These are phyloP conservation scores for Scaptomyza cyrtandrae DNA, from an alignment of 2,888 invertebrate species.

Conservation along the genomic window DNA sequence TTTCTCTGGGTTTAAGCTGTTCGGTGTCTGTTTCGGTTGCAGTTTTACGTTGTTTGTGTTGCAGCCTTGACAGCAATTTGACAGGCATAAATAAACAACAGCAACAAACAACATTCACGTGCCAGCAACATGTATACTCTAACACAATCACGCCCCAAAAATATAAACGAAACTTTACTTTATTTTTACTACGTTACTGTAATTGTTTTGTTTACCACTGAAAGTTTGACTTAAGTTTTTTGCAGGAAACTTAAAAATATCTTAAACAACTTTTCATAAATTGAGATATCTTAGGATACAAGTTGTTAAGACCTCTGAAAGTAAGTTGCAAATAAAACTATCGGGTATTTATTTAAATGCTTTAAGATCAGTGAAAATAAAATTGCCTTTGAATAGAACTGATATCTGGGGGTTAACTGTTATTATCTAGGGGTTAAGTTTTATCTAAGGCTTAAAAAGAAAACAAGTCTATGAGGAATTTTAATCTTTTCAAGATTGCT, in stretches of 20 bases:
- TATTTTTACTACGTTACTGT: conserved; percentile 1
- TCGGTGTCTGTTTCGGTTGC: conserved; percentile 25
- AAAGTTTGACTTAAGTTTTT: conserved; percentile 2
- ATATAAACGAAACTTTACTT: not conserved
- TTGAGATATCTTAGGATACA: not conserved
- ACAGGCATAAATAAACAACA: conserved; percentile 65
- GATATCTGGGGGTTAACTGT: conserved; percentile 1
- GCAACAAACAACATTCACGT: conserved; percentile 6
- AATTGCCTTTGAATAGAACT: not conserved
- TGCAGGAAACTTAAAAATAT: no score
- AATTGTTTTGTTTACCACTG: conserved; percentile 8
- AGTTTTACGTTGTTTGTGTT: conserved; percentile 12
- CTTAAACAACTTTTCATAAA: not conserved
- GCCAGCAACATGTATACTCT: conserved; percentile 21
- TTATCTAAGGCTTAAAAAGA: conserved; percentile 3
- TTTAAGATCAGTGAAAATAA: not conserved
- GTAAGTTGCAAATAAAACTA: not conserved
- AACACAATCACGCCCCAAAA: not conserved
- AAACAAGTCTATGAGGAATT: conserved; percentile 3
- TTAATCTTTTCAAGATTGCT: not conserved
- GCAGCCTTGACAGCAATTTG: conserved; percentile 76
- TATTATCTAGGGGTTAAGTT: conserved; percentile 5
- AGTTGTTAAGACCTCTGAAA: not conserved
- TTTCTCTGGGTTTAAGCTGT: conserved; percentile 12
- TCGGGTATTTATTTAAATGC: not conserved